Evolutionary conservation across 2,113 vertebrate genomes (phyloP).

Genomic region (Hyla sarda): DNA sequence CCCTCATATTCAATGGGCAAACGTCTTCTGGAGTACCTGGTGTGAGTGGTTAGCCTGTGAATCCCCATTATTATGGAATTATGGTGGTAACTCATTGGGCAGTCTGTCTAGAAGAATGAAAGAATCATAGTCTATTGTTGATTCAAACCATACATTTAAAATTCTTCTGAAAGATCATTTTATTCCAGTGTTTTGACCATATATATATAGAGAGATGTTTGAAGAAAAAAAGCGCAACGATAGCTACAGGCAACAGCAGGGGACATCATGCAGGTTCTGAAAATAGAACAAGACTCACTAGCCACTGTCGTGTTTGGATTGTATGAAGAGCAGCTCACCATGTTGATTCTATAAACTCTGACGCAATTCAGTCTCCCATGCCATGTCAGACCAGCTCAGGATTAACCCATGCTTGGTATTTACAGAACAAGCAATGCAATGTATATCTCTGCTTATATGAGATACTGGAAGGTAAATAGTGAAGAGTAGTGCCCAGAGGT

Average conservation of each 20-base stretch:
- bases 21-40: not conserved
- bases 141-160: slow-evolving; percentile 12
- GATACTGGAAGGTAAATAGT: not conserved
- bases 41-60: not conserved
- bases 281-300: slow-evolving; percentile 37
- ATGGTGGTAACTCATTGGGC: not conserved
- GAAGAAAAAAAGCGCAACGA: not conserved
- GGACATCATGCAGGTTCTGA: slow-evolving; percentile 31
- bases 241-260: slow-evolving; percentile 41
- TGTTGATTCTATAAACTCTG: slow-evolving; percentile 13
- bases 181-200: slow-evolving; percentile 7
- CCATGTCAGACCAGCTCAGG: not conserved
- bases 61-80: not conserved
- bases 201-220: not conserved
- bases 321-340: slow-evolving; percentile 1
- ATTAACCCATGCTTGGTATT: not conserved
- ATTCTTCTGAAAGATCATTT: slow-evolving; percentile 18
- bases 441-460: not conserved
- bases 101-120: slow-evolving; percentile 9
- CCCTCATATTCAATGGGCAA: not conserved
- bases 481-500: not conserved
- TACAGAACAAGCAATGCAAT: not conserved
- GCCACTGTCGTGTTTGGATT: slow-evolving; percentile 24
- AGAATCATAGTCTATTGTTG: not conserved
- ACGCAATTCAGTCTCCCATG: slow-evolving; percentile 15